Evolutionary conservation across 2,113 vertebrate genomes (phyloP).

Genomic region (Fregetta grallaria): DNA sequence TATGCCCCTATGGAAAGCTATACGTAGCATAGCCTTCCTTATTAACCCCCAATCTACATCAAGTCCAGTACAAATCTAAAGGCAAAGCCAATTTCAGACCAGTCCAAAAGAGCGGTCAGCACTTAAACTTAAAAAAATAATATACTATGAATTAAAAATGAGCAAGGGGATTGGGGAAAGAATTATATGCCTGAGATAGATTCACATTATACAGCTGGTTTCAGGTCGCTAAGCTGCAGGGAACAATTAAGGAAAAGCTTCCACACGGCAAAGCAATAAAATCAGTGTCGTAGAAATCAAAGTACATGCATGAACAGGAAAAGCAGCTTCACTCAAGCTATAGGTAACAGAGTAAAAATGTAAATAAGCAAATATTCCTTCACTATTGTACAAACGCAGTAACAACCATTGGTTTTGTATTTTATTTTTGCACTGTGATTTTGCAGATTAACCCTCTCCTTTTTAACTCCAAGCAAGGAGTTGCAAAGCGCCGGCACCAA

Average conservation of each 20-base stretch:
- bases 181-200: neutral
- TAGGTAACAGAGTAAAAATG: neutral
- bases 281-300: neutral
- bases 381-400: rapidly evolving
- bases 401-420: neutral
- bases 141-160: neutral
- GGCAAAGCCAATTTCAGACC: neutral
- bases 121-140: neutral
- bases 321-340: neutral
- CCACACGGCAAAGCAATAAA: neutral
- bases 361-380: neutral
- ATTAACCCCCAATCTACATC: neutral
- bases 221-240: neutral
- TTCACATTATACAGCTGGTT: neutral
- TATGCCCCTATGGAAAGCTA: neutral
- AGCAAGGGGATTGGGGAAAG: neutral
- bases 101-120: neutral
- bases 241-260: neutral
- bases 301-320: neutral
- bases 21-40: neutral
- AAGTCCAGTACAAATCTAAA: neutral
- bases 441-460: neutral
- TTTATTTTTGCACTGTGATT: neutral
- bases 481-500: neutral
- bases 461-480: neutral